Evolutionary conservation across 1,140 invertebrate genomes (phyloP).

Genomic region (Macrosteles quadrilineatus): DNA sequence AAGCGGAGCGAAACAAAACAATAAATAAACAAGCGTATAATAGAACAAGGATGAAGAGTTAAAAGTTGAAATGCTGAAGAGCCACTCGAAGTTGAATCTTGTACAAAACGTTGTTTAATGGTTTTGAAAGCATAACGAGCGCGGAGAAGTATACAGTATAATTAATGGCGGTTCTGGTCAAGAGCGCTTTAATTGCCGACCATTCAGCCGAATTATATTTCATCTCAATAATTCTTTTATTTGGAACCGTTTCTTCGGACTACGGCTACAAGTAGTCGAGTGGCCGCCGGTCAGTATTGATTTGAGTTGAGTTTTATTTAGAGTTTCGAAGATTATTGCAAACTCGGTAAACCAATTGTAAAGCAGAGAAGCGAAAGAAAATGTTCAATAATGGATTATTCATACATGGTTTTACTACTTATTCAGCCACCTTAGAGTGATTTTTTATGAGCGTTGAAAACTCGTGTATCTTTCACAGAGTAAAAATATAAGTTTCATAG

Average conservation of each 20-base stretch:
- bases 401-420: too few species aligned
- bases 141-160: slow-evolving; percentile 1
- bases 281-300: too few species aligned
- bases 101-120: slow-evolving; percentile 14
- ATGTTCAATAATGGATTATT: too few species aligned
- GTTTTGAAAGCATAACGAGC: not conserved
- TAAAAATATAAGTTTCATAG: too few species aligned
- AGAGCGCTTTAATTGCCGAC: not conserved
- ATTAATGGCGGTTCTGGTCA: not conserved
- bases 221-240: slow-evolving; percentile 17
- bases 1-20: not conserved
- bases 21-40: not conserved
- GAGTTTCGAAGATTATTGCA: too few species aligned
- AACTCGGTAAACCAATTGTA: too few species aligned
- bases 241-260: not conserved
- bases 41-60: not conserved
- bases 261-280: too few species aligned
- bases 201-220: slow-evolving; percentile 14
- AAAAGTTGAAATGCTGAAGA: slow-evolving; percentile 9
- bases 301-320: too few species aligned
- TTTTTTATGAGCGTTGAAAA: too few species aligned
- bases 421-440: too few species aligned
- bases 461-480: too few species aligned
- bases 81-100: slow-evolving; percentile 1
- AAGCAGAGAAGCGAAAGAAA: too few species aligned